Conservation (phyloP, 2,797 vertebrate species). For the Danio albolineatus region DNA sequence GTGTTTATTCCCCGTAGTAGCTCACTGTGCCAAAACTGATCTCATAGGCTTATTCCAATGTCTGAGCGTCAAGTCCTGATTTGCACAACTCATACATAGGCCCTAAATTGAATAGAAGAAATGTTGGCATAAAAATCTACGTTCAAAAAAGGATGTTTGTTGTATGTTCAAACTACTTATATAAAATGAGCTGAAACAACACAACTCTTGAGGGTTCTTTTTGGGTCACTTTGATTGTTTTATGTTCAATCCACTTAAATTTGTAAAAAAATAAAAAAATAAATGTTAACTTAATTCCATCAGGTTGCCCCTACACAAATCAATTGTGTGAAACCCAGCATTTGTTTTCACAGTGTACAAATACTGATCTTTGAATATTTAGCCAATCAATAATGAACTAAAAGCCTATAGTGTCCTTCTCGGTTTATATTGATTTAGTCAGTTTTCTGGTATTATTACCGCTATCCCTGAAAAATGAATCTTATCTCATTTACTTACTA, state of each 20-base stretch:
- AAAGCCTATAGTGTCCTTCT: not conserved
- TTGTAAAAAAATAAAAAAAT: no score
- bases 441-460: not conserved
- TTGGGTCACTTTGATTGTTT: no score
- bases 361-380: not conserved
- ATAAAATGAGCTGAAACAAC: no score
- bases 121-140: not conserved
- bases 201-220: no score
- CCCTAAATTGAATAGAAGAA: not conserved
- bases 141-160: no score
- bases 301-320: no score
- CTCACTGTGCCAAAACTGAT: slow-evolving; percentile 19
- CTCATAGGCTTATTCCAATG: slow-evolving; percentile 16
- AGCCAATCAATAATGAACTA: slow-evolving; percentile 14
- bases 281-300: no score
- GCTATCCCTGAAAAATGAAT: not conserved
- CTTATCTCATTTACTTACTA: no score
- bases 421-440: not conserved
- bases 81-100: slow-evolving; percentile 7
- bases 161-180: no score
- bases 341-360: no score
- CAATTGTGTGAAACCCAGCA: no score
- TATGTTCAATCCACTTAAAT: no score
- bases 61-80: slow-evolving; percentile 2
- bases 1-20: slow-evolving; percentile 7